phyloP scores from a whole-genome alignment of 30 jellyfish, hydroid and myxozoan species.

The Phacellophora camtschatica region DNA sequence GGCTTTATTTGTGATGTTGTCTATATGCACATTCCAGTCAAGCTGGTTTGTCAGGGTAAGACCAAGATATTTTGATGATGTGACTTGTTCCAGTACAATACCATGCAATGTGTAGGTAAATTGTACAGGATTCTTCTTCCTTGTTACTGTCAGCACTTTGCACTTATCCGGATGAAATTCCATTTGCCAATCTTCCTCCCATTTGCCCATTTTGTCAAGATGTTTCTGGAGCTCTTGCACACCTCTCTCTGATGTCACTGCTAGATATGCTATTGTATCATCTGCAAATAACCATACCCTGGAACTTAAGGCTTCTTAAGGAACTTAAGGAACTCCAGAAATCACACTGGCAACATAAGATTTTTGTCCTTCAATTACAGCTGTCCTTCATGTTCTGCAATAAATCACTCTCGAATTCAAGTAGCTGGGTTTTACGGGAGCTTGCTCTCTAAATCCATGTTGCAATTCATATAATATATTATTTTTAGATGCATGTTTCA shows the following conservation, averaged over 20 bases:
- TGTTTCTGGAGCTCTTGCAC: neutral
- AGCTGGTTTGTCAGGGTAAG: neutral
- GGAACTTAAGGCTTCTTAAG: neutral
- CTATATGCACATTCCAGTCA: neutral
- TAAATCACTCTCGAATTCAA: neutral
- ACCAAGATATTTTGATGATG: neutral
- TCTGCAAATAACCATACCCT: neutral
- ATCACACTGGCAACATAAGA: neutral
- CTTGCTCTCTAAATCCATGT: conserved; percentile 15
- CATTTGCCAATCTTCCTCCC: conserved; percentile 7
- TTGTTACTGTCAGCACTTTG: neutral
- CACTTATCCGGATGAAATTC: conserved; percentile 1
- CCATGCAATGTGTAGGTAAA: neutral
- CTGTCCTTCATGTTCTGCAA: too few relatives aligned
- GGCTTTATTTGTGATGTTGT: conserved; percentile 21
- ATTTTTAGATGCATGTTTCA: conserved; percentile 6
- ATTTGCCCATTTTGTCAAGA: neutral
- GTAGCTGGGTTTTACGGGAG: conserved; percentile 11
- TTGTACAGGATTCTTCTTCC: conserved; percentile 13
- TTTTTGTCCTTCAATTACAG: neutral
- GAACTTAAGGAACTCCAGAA: neutral
- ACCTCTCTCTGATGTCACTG: neutral
- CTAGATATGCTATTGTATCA: neutral
- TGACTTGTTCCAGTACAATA: neutral
- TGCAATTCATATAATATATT: conserved; percentile 12